Evolutionary conservation across 1,140 invertebrate species (phyloP).

Genomic region (Drosophila sturtevanti): DNA sequence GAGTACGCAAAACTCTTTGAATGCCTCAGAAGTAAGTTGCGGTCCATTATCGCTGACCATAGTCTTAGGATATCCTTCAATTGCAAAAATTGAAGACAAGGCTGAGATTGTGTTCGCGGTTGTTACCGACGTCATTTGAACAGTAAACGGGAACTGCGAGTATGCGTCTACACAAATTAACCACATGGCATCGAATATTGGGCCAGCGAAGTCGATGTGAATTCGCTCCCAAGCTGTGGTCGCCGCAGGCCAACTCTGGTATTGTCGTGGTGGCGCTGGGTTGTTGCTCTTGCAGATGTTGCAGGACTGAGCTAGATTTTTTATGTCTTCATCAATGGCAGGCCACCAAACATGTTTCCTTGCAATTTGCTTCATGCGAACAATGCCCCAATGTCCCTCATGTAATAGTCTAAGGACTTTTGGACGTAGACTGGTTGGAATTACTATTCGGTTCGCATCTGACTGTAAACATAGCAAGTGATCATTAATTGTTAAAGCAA

Average conservation of each 20-base stretch:
- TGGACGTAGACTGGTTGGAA: slow-evolving; percentile 55
- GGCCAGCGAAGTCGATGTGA: too few relatives aligned
- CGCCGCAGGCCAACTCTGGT: slow-evolving; percentile 16
- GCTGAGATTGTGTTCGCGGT: slow-evolving; percentile 20
- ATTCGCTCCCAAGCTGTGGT: slow-evolving; percentile 12
- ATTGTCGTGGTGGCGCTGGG: slow-evolving; percentile 11
- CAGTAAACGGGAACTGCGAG: slow-evolving; percentile 39
- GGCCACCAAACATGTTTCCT: slow-evolving; percentile 83
- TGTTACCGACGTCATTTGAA: slow-evolving; percentile 25
- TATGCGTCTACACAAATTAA: slow-evolving; percentile 28
- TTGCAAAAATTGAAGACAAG: slow-evolving; percentile 39
- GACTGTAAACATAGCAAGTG: slow-evolving; percentile 14
- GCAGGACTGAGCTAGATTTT: slow-evolving; percentile 30
- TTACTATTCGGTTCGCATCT: slow-evolving; percentile 39
- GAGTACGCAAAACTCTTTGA: slow-evolving; percentile 16
- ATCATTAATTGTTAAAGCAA: slow-evolving; percentile 16
- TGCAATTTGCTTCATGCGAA: slow-evolving; percentile 84
- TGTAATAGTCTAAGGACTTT: slow-evolving; percentile 56
- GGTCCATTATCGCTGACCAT: slow-evolving; percentile 61
- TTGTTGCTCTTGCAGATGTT: slow-evolving; percentile 14
- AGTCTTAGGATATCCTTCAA: slow-evolving; percentile 51
- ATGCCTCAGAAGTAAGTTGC: slow-evolving; percentile 33
- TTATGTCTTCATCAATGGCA: slow-evolving; percentile 83
- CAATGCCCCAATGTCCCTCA: slow-evolving; percentile 83
- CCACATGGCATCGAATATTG: slow-evolving; percentile 31